These are phyloP conservation scores for Chorisops tibialis DNA, from an alignment of 2,888 invertebrate species.

Conservation along the genomic window DNA sequence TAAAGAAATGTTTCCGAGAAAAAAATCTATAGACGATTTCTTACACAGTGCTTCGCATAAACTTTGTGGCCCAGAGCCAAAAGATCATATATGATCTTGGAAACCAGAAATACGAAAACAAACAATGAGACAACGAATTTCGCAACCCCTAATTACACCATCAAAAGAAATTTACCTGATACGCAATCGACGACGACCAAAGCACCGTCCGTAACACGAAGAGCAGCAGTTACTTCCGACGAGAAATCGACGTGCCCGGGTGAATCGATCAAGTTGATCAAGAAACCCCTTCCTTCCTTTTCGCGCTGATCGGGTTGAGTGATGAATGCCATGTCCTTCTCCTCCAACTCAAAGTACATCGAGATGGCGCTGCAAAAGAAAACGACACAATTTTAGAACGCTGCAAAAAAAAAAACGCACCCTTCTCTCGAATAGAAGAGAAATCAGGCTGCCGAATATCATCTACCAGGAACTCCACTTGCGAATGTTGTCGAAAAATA, in stretches of 20 bases:
- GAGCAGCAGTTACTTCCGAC: slow-evolving; percentile 98
- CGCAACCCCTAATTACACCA: no score
- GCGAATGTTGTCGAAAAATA: slow-evolving; percentile 31
- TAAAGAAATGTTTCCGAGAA: no score
- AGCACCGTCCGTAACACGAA: slow-evolving; percentile 99
- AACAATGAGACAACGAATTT: no score
- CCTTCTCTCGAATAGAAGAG: not conserved
- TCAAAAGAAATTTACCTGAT: slow-evolving; percentile 68
- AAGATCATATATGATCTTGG: no score
- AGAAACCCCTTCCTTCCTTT: slow-evolving; percentile 89
- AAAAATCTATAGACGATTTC: no score
- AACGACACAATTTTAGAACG: not conserved
- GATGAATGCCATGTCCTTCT: slow-evolving; percentile 93
- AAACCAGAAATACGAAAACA: no score
- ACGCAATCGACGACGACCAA: slow-evolving; percentile 99
- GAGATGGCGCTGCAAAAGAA: slow-evolving; percentile 83
- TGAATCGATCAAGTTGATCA: slow-evolving; percentile 99
- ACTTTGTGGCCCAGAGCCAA: no score
- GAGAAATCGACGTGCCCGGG: slow-evolving; percentile 99
- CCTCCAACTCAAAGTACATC: slow-evolving; percentile 96
- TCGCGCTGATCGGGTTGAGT: slow-evolving; percentile 87
- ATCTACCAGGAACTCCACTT: slow-evolving; percentile 27
- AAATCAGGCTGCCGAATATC: slow-evolving; percentile 34
- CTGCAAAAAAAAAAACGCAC: not conserved
- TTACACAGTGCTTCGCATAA: no score